A percentile compares a stretch with the other conserved stretches of the same genome.
These are phyloP conservation scores for Parazoanthus darwini DNA, from an alignment of 92 coral and sea anemone genomes.

Conservation along the genomic window DNA sequence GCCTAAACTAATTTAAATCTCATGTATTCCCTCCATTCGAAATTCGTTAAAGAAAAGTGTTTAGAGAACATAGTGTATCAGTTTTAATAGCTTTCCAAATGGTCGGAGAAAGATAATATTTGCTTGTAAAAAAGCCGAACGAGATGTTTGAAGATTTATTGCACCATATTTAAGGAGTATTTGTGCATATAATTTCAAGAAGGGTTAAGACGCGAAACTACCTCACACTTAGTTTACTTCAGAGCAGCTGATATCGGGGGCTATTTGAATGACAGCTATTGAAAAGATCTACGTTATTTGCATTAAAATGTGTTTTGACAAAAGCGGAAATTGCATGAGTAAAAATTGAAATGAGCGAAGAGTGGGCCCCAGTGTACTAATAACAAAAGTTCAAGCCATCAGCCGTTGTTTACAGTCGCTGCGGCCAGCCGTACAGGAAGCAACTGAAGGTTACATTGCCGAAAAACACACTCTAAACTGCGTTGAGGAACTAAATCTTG, in stretches of 20 bases:
- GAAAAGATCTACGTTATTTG: slow-evolving; percentile 16
- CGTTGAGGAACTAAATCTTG: not conserved
- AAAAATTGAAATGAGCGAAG: not conserved
- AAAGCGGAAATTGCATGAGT: slow-evolving; percentile 8
- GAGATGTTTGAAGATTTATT: not conserved
- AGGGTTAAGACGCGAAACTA: not conserved
- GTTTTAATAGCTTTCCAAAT: not conserved
- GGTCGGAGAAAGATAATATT: not conserved
- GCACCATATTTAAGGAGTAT: not conserved
- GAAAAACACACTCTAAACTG: not conserved
- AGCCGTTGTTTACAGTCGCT: not conserved
- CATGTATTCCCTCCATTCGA: not conserved
- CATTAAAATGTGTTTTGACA: slow-evolving; percentile 26
- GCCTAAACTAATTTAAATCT: not conserved
- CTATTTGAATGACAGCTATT: not conserved
- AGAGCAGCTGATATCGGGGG: slow-evolving; percentile 18
- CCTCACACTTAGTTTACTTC: not conserved
- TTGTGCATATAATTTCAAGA: not conserved
- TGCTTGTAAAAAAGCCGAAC: not conserved
- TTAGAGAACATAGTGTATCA: not conserved
- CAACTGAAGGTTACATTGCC: not conserved
- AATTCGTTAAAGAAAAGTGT: not conserved
- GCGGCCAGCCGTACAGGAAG: not conserved
- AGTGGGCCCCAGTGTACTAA: not conserved
- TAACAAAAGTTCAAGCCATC: not conserved